Evolutionary conservation across 2,888 invertebrate genomes (phyloP).

Genomic region (Desoria tigrina): DNA sequence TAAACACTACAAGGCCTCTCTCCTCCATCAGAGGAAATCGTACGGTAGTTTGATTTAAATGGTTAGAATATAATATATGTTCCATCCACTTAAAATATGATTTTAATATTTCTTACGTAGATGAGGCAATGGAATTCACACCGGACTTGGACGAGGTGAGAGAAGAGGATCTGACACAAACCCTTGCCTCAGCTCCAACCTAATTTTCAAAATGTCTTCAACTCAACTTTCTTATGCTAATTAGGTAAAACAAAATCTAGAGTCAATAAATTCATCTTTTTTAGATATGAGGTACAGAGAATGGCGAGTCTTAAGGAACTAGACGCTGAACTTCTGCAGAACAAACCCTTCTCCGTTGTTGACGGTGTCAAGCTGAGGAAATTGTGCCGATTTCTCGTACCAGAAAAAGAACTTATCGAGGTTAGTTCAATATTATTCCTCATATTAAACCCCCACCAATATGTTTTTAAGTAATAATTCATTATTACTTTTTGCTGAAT

Average conservation of each 20-base stretch:
- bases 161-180: slow-evolving; percentile 49
- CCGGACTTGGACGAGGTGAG: slow-evolving; percentile 52
- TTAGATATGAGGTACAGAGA: slow-evolving; percentile 48
- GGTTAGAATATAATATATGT: neutral
- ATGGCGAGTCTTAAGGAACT: slow-evolving; percentile 52
- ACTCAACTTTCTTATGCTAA: neutral
- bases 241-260: slow-evolving; percentile 2
- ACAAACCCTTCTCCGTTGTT: slow-evolving; percentile 50
- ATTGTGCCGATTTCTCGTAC: slow-evolving; percentile 46
- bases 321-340: slow-evolving; percentile 50
- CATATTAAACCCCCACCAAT: neutral
- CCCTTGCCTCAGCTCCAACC: slow-evolving; percentile 51
- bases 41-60: neutral
- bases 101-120: slow-evolving; percentile 23
- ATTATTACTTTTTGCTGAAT: slow-evolving; percentile 1
- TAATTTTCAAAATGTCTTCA: slow-evolving; percentile 19
- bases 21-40: slow-evolving; percentile 13
- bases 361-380: slow-evolving; percentile 48
- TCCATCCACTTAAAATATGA: neutral
- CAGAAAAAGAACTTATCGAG: slow-evolving; percentile 49
- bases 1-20: slow-evolving; percentile 24
- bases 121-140: slow-evolving; percentile 44
- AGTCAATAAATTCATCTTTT: slow-evolving; percentile 3
- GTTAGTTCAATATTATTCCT: slow-evolving; percentile 27
- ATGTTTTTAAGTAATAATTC: too few species aligned